Conservation (phyloP, 2,797 vertebrate genomes). For the Cynodonichthys magdalenae region DNA sequence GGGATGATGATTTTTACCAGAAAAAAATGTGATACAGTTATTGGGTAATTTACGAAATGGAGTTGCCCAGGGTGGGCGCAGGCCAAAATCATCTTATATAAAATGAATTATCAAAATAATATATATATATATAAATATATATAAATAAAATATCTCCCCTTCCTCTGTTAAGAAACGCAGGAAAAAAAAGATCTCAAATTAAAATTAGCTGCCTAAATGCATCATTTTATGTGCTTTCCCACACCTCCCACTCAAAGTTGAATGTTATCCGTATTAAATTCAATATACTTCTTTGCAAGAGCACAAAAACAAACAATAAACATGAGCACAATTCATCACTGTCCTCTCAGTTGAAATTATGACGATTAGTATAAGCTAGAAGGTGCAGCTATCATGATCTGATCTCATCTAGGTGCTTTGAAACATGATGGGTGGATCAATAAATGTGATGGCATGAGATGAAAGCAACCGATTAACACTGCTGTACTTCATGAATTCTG, state of each 20-base stretch:
- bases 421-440: constrained; percentile 24
- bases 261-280: background rate
- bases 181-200: too few relatives aligned
- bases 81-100: too few relatives aligned
- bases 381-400: background rate
- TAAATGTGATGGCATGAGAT: constrained; percentile 16
- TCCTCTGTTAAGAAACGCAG: too few relatives aligned
- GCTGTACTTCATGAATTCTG: background rate
- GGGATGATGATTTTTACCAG: too few relatives aligned
- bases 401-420: constrained; percentile 20
- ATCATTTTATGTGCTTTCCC: background rate
- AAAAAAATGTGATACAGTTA: too few relatives aligned
- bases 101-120: too few relatives aligned
- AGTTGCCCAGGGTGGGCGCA: too few relatives aligned
- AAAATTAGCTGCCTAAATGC: background rate
- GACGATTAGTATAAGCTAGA: background rate
- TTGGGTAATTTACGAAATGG: too few relatives aligned
- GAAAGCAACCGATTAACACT: constrained; percentile 14
- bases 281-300: background rate
- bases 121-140: too few relatives aligned
- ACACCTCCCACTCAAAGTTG: constrained; percentile 3
- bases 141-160: too few relatives aligned
- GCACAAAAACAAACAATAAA: background rate
- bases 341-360: background rate
- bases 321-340: constrained; percentile 5